Conservation (phyloP, 2,888 invertebrate species). For the Megaustenia siamemsis region DNA sequence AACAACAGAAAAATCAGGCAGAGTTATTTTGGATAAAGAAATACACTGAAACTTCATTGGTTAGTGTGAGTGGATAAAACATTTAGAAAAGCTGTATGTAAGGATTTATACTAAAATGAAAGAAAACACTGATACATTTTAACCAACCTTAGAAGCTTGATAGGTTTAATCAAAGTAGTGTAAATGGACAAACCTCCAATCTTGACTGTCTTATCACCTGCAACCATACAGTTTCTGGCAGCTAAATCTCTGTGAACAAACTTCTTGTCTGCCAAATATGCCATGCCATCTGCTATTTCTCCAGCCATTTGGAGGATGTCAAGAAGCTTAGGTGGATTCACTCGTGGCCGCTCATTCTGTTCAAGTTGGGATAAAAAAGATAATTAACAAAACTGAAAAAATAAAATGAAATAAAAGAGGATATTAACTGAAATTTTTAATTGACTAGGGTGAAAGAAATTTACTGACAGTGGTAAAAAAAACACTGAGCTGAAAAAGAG, state of each 20-base stretch:
- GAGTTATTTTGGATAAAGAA: neutral
- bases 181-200: slow-evolving; percentile 85
- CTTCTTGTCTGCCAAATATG: slow-evolving; percentile 94
- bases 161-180: neutral
- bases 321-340: slow-evolving; percentile 78
- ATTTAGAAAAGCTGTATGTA: neutral
- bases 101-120: too few relatives aligned
- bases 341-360: slow-evolving; percentile 39
- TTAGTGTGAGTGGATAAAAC: neutral
- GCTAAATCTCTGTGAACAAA: slow-evolving; percentile 88
- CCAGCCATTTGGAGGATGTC: slow-evolving; percentile 82
- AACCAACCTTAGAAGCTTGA: neutral
- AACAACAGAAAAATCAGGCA: neutral
- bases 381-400: too few relatives aligned
- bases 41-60: neutral
- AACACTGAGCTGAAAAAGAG: too few relatives aligned
- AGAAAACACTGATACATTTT: too few relatives aligned
- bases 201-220: slow-evolving; percentile 88
- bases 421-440: too few relatives aligned
- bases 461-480: too few relatives aligned
- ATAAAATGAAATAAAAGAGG: too few relatives aligned
- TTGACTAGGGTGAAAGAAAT: too few relatives aligned
- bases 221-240: slow-evolving; percentile 95
- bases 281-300: slow-evolving; percentile 99
- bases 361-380: neutral